phyloP scores from a whole-genome alignment of 1,140 invertebrate species.

The Globodera ellingtonae region DNA sequence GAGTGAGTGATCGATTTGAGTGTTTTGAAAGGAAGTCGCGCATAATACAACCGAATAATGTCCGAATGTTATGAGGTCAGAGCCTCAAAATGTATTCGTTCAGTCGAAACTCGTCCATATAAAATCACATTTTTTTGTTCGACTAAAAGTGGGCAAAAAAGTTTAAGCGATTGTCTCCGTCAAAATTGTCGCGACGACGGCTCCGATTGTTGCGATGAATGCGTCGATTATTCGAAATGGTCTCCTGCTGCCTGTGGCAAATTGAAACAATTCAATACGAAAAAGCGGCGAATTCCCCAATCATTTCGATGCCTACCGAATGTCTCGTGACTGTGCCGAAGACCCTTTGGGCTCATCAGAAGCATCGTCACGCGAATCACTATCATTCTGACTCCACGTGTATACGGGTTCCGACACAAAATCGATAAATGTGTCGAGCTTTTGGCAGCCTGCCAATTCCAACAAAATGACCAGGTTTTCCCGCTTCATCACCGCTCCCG shows the following conservation, averaged over 20 bases:
- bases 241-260: no score
- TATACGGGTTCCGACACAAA: neutral
- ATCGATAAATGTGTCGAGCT: neutral
- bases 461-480: slow-evolving; percentile 28
- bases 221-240: no score
- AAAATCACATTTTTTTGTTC: neutral
- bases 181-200: neutral
- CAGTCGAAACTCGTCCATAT: neutral
- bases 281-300: no score
- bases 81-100: no score
- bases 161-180: slow-evolving; percentile 7
- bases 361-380: neutral
- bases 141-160: slow-evolving; percentile 4
- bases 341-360: neutral
- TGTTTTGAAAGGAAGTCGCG: no score
- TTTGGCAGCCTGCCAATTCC: slow-evolving; percentile 29
- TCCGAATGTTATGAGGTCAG: no score
- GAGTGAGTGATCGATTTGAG: neutral
- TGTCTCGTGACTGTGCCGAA: no score
- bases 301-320: no score
- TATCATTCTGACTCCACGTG: neutral
- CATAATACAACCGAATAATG: no score
- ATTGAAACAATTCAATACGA: no score
- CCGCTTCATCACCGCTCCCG: slow-evolving; percentile 36
- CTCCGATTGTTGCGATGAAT: neutral